phyloP scores from a whole-genome alignment of 2,888 invertebrate genomes.

The Timema cristinae region DNA sequence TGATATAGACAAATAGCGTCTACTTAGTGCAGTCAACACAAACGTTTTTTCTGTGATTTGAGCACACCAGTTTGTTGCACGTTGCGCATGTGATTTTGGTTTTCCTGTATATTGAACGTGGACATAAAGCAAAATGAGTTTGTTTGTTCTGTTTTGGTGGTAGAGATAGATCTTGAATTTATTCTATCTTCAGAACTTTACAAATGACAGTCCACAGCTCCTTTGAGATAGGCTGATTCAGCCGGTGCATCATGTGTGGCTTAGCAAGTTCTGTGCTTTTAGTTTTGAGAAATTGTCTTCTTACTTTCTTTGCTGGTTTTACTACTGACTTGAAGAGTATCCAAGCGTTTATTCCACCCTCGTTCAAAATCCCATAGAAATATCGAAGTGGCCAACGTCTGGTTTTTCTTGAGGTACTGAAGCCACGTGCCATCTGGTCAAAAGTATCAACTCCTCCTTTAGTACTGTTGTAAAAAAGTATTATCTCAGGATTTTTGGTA shows the following conservation, averaged over 20 bases:
- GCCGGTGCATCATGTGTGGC: background rate
- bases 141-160: background rate
- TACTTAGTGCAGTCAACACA: background rate
- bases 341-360: background rate
- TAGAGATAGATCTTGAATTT: background rate
- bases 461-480: background rate
- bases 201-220: background rate
- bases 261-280: background rate
- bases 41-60: background rate
- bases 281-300: background rate
- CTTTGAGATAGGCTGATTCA: background rate
- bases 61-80: background rate
- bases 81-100: background rate
- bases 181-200: background rate
- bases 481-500: background rate
- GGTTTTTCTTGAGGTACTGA: background rate
- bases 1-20: no score
- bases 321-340: background rate
- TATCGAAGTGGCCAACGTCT: background rate
- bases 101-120: background rate
- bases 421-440: background rate
- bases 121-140: background rate
- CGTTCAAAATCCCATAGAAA: background rate
- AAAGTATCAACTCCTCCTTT: conserved; percentile 6
- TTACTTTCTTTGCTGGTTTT: background rate